Conservation (phyloP, 2,113 vertebrate genomes). For the Synchiropus splendidus region DNA sequence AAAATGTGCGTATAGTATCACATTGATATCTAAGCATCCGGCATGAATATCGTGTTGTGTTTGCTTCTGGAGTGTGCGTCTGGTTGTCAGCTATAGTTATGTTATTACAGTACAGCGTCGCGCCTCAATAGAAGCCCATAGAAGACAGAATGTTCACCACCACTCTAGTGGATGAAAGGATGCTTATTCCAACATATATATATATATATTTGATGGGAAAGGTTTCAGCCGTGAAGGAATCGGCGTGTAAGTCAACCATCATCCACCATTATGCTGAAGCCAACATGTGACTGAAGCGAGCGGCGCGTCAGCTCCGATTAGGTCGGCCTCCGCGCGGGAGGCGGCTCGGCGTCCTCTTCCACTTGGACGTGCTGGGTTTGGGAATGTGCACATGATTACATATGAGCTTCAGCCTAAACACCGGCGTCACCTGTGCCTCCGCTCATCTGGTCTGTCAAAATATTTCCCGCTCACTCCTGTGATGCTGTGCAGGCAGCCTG, state of each 20-base stretch:
- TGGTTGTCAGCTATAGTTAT: too few species aligned
- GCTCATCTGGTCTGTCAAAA: slow-evolving; percentile 49
- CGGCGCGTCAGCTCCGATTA: slow-evolving; percentile 42
- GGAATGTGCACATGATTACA: slow-evolving; percentile 38
- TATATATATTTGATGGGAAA: too few species aligned
- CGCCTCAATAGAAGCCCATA: too few species aligned
- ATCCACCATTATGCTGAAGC: slow-evolving; percentile 45
- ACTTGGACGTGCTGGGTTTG: slow-evolving; percentile 26
- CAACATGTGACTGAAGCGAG: slow-evolving; percentile 34
- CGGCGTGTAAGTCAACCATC: slow-evolving; percentile 5
- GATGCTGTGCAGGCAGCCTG: slow-evolving; percentile 33
- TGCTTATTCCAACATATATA: too few species aligned
- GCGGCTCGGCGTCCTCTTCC: slow-evolving; percentile 29
- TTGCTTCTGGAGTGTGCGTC: too few species aligned
- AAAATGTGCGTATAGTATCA: too few species aligned
- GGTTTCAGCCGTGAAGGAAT: too few species aligned
- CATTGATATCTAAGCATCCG: too few species aligned
- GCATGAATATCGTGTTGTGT: too few species aligned
- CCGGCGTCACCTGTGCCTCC: slow-evolving; percentile 50
- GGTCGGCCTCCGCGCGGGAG: slow-evolving; percentile 31
- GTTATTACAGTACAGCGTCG: too few species aligned
- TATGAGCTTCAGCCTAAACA: slow-evolving; percentile 44
- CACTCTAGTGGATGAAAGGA: too few species aligned
- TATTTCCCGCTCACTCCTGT: slow-evolving; percentile 24
- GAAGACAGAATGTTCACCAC: too few species aligned